Evolutionary conservation across 2,797 vertebrate genomes (phyloP), one percentile per base, ranked within the genome.

Genomic region (Vireo griseus): DNA sequence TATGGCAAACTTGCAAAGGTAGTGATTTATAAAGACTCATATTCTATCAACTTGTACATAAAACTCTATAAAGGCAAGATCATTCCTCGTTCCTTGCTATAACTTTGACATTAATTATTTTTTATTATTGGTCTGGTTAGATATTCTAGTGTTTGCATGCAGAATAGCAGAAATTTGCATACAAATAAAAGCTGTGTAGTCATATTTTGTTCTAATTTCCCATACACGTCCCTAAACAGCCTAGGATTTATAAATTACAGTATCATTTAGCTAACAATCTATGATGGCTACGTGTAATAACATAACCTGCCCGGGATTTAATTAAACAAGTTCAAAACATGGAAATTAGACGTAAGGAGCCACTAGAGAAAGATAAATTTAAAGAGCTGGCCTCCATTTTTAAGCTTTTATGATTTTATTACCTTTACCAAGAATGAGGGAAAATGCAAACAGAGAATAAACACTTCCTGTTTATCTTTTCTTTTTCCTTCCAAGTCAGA

Each of bases 341-440:
- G 59, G 51, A 94, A 96, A 91, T 95, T 86, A 88, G 58, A 96
- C 81, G 40, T 90, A 95, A 92, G 54, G 86, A 94, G 88, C 51
- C 90, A 88, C 94, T 13, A 75, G 88, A 92, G 91, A 78, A 90
- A 13, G 31, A 93, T 90, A 95, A 93, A 92, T 91, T 90, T 92
- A 51, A 96, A 80, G 76, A 91, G 16, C 17, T 94, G 84, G 58
- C 35, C 54, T 94, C 47, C 62, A 45, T 68, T 91, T 95, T 68
- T 83, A 68, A 75, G 72, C 58, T 86, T 90, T 84, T 86, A 42
- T 81, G 52, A 62, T 88, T 91, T 93, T 81, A 93, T 72, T 95
- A 39, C 33, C 51, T 65, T 65, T 54, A 31, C 42, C 50, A 54
- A 58, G 61, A 91, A 75, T 25, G 24, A 66, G 14, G 22, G 26